These are phyloP conservation scores for Polypterus bichir DNA, from an alignment of 2,113 vertebrate species.

Conservation along the genomic window DNA sequence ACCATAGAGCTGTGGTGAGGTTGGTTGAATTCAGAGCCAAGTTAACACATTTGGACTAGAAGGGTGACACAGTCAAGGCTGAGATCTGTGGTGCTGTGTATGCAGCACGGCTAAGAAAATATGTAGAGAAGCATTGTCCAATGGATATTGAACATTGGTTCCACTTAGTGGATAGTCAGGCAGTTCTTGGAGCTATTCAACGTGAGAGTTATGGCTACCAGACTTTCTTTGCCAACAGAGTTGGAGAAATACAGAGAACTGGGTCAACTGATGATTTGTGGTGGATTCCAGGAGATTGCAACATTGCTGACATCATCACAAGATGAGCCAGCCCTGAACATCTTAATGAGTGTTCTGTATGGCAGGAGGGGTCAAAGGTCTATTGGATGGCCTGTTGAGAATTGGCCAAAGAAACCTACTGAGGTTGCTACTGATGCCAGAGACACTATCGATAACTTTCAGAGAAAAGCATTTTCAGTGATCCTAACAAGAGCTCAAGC, in stretches of 20 bases:
- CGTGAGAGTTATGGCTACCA: conserved; percentile 14
- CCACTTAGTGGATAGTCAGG: conserved; percentile 21
- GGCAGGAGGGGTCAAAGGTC: too few species aligned
- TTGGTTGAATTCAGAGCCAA: conserved; percentile 17
- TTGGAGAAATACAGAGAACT: conserved; percentile 21
- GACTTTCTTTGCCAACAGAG: conserved; percentile 17
- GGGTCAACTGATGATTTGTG: conserved; percentile 11
- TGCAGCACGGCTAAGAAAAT: conserved; percentile 7
- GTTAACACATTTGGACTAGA: conserved; percentile 10
- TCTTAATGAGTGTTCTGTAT: too few species aligned
- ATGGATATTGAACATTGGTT: conserved; percentile 12
- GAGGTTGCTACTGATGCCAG: conserved; percentile 12
- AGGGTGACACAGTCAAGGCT: conserved; percentile 12
- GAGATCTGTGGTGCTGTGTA: conserved; percentile 20
- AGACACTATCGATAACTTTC: conserved; percentile 5
- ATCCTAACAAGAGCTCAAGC: conserved; percentile 7
- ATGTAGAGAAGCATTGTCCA: conserved; percentile 7
- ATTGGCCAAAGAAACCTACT: conserved; percentile 18
- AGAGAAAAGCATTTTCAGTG: conserved; percentile 12
- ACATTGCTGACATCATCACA: too few species aligned
- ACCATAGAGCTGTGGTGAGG: background rate
- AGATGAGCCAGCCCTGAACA: too few species aligned
- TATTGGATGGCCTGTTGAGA: too few species aligned
- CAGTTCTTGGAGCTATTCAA: conserved; percentile 16
- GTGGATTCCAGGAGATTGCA: conserved; percentile 11